Percentiles rank a stretch among this genome's conserved stretches.
Evolutionary conservation across 2,797 vertebrate genomes (phyloP).

Genomic region (Enteromius fasciolatus): DNA sequence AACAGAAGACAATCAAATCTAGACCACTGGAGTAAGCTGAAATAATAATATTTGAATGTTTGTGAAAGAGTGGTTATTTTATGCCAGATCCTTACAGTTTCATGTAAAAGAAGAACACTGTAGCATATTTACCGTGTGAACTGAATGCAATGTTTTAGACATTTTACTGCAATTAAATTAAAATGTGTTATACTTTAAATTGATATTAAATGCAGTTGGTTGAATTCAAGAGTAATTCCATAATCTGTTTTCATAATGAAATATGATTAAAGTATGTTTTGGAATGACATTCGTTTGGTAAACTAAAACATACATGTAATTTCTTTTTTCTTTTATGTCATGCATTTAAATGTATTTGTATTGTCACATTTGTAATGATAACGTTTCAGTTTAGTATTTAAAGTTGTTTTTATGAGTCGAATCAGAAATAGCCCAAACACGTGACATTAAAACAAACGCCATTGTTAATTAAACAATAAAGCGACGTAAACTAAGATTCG

Average conservation of each 20-base stretch:
- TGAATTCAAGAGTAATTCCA: not conserved
- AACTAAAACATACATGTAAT: not conserved
- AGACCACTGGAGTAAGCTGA: no score
- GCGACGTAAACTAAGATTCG: no score
- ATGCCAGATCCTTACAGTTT: not conserved
- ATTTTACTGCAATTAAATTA: not conserved
- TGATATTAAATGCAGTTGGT: not conserved
- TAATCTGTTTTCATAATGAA: not conserved
- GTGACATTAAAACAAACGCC: not conserved
- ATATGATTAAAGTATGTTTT: no score
- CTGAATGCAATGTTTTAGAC: not conserved
- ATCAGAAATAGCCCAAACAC: not conserved
- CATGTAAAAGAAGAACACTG: not conserved
- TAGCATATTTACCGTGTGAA: not conserved
- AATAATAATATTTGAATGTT: not conserved
- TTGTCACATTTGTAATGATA: not conserved
- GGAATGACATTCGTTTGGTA: not conserved
- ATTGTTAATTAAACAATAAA: not conserved
- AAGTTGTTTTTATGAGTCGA: not conserved
- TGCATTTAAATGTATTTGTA: not conserved
- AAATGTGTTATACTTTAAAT: not conserved
- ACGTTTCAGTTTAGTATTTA: not conserved
- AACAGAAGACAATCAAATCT: not conserved
- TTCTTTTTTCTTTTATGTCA: not conserved
- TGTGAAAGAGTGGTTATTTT: not conserved